Evolutionary conservation across 1,140 invertebrate species (phyloP).

Genomic region (Ceratoteleas bidentatus): DNA sequence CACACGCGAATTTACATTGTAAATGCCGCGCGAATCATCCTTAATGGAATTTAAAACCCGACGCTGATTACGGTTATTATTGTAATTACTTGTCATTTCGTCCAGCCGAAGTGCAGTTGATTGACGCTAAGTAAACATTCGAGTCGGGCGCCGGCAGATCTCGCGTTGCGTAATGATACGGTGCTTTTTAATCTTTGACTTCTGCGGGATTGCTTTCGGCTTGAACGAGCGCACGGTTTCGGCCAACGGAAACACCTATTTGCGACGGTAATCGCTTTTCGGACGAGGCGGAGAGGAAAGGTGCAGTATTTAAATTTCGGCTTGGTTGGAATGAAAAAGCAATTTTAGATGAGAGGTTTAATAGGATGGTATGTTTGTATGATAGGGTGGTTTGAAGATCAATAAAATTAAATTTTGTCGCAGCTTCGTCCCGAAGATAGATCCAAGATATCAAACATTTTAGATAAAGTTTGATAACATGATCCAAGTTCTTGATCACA

Average conservation of each 20-base stretch:
- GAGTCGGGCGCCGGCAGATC: neutral
- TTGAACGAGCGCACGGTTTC: neutral
- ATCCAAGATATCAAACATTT: no score
- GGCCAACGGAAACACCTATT: neutral
- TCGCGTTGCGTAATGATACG: conserved; percentile 16
- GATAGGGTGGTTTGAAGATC: no score
- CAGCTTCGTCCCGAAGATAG: no score
- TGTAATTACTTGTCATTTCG: conserved; percentile 58
- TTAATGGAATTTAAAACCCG: conserved; percentile 54
- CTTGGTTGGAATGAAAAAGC: no score
- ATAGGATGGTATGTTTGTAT: no score
- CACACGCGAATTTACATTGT: conserved; percentile 56
- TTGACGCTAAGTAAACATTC: conserved; percentile 44
- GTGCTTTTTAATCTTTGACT: conserved; percentile 25
- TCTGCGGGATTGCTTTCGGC: neutral
- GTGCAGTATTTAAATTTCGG: no score
- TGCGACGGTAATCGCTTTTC: no score
- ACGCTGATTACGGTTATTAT: conserved; percentile 51
- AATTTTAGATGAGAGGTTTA: no score
- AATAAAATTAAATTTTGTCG: neutral
- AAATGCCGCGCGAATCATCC: conserved; percentile 37
- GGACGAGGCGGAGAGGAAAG: no score
- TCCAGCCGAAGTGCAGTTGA: conserved; percentile 23
- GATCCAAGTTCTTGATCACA: no score
- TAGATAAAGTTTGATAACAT: no score